Percentiles rank a stretch among this genome's conserved stretches.
These are phyloP conservation scores for Orcinus orca DNA, from an alignment of 2,113 vertebrate species.

Conservation along the genomic window DNA sequence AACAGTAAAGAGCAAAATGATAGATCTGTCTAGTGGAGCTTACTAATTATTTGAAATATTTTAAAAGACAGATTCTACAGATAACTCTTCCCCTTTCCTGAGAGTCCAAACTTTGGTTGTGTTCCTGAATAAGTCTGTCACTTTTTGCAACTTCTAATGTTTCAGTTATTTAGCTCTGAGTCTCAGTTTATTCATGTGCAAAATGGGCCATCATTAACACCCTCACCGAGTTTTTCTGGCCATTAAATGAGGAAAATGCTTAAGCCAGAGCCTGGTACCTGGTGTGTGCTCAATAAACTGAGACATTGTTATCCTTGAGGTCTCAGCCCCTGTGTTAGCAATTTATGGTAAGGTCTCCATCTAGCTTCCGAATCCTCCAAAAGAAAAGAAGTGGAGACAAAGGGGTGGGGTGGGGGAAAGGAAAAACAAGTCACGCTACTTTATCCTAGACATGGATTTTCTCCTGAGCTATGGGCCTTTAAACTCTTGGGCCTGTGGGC, in stretches of 20 bases:
- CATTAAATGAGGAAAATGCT: neutral
- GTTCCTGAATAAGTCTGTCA: neutral
- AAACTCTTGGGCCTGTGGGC: neutral
- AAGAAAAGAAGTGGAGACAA: neutral
- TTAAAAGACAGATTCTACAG: neutral
- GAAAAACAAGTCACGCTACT: neutral
- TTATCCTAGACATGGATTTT: neutral
- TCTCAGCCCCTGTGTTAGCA: neutral
- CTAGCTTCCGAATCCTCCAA: neutral
- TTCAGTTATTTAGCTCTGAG: neutral
- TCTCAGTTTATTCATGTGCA: neutral
- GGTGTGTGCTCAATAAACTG: neutral
- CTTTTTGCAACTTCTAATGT: neutral
- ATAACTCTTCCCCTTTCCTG: neutral
- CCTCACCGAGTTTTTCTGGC: neutral
- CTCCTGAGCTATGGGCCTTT: neutral
- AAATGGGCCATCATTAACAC: neutral
- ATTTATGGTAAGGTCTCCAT: neutral
- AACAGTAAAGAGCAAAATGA: neutral
- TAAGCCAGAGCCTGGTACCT: neutral
- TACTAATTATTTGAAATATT: neutral
- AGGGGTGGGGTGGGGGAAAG: no score
- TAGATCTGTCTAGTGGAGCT: neutral
- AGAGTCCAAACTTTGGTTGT: neutral
- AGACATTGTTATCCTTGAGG: neutral